Evolutionary conservation across 2,888 invertebrate species (phyloP).

Genomic region (Malacosoma neustria): DNA sequence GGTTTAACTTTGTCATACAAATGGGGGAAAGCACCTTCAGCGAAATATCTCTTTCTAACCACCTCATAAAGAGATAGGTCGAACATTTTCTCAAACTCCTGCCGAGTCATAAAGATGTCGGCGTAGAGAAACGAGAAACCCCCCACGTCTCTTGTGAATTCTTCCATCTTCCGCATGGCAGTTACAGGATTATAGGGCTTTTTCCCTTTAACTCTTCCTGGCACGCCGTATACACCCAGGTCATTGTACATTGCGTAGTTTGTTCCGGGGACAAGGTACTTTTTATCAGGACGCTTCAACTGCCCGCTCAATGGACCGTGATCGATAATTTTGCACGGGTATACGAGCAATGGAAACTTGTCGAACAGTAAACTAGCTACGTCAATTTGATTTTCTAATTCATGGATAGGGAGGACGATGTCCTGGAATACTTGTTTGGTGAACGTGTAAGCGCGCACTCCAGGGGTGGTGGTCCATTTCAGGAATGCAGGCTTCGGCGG

Average conservation of each 20-base stretch:
- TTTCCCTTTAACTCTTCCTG: constrained; percentile 76
- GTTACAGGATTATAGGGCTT: constrained; percentile 77
- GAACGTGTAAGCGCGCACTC: constrained; percentile 79
- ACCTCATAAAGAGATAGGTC: constrained; percentile 77
- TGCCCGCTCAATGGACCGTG: constrained; percentile 76
- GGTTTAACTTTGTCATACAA: constrained; percentile 80
- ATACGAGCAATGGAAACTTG: constrained; percentile 79
- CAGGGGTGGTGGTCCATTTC: constrained; percentile 82
- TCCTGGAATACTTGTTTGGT: constrained; percentile 83
- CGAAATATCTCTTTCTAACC: constrained; percentile 74
- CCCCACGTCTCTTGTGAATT: constrained; percentile 79
- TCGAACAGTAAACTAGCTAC: constrained; percentile 76
- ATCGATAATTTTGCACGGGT: constrained; percentile 80
- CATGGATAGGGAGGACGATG: constrained; percentile 78
- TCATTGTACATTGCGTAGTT: constrained; percentile 83
- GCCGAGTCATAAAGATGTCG: constrained; percentile 79
- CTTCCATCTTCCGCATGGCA: constrained; percentile 81
- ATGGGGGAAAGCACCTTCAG: constrained; percentile 77
- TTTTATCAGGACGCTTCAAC: constrained; percentile 66
- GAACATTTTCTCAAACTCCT: constrained; percentile 81
- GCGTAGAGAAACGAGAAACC: constrained; percentile 82
- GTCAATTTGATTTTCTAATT: constrained; percentile 78
- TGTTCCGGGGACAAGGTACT: constrained; percentile 77
- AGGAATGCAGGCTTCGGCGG: constrained; percentile 83
- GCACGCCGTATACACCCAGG: constrained; percentile 81